Evolutionary conservation across 2,797 vertebrate genomes (phyloP).

Genomic region (Intellagama lesueurii): DNA sequence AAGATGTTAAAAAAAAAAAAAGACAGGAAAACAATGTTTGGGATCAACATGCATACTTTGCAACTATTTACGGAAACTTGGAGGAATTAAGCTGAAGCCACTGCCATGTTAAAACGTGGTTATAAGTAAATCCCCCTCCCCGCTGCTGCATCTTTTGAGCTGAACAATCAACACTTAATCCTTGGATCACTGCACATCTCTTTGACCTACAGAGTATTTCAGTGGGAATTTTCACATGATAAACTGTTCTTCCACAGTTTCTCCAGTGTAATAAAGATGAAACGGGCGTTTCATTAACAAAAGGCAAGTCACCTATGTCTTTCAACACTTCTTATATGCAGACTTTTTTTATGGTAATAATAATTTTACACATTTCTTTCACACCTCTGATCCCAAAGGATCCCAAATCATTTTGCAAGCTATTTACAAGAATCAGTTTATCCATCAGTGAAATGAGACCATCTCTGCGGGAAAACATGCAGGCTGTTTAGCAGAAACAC

Average conservation of each 20-base stretch:
- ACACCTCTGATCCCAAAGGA: conserved; percentile 40
- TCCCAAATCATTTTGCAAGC: conserved; percentile 46
- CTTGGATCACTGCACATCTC: conserved; percentile 41
- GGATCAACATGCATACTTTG: neutral
- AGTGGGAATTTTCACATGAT: conserved; percentile 46
- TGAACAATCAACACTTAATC: conserved; percentile 51
- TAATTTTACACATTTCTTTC: conserved; percentile 46
- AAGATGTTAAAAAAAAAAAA: too few species aligned
- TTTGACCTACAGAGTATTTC: conserved; percentile 41
- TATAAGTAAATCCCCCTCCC: conserved; percentile 11
- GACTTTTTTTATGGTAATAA: conserved; percentile 31
- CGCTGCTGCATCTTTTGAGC: conserved; percentile 10
- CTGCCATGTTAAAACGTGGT: conserved; percentile 14
- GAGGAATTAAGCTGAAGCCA: conserved; percentile 22
- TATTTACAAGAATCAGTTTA: conserved; percentile 50
- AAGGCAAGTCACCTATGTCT: conserved; percentile 21
- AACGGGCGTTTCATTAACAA: conserved; percentile 47
- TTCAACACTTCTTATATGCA: neutral
- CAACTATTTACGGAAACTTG: conserved; percentile 5
- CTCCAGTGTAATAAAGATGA: conserved; percentile 24
- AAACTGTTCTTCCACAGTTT: conserved; percentile 43
- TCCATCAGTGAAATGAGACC: conserved; percentile 40
- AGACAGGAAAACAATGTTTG: neutral
- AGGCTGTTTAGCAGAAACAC: conserved; percentile 35
- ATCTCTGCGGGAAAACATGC: conserved; percentile 25